Evolutionary conservation across 2,113 vertebrate genomes (phyloP).

Genomic region (Microcebus griseorufus): DNA sequence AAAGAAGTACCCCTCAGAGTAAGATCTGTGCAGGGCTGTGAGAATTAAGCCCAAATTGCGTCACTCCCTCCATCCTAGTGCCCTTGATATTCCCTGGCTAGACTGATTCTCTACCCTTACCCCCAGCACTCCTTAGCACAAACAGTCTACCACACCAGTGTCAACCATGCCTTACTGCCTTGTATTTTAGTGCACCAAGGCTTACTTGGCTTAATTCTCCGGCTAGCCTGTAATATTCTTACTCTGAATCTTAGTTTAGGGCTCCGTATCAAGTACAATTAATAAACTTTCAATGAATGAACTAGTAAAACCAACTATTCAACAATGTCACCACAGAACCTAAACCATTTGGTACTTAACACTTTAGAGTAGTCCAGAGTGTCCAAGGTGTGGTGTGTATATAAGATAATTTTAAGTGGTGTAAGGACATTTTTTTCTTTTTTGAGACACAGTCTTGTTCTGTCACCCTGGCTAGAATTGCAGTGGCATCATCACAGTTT

Average conservation of each 20-base stretch:
- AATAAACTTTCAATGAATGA: not conserved
- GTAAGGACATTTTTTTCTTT: not conserved
- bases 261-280: not conserved
- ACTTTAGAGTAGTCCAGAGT: not conserved
- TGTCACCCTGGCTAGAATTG: too few species aligned
- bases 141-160: not conserved
- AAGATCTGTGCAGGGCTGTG: not conserved
- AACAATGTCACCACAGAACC: not conserved
- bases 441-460: too few species aligned
- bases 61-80: not conserved
- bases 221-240: not conserved
- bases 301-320: not conserved
- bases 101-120: not conserved
- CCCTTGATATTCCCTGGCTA: not conserved
- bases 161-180: not conserved
- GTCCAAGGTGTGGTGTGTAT: not conserved
- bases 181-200: not conserved
- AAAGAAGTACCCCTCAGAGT: not conserved
- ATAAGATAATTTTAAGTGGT: not conserved
- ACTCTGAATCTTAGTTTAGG: constrained; percentile 12
- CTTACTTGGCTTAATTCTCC: not conserved
- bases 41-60: not conserved
- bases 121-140: not conserved
- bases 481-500: too few species aligned
- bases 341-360: not conserved